phyloP scores from a whole-genome alignment of 2,888 invertebrate species.

The Mechanitis messenoides region DNA sequence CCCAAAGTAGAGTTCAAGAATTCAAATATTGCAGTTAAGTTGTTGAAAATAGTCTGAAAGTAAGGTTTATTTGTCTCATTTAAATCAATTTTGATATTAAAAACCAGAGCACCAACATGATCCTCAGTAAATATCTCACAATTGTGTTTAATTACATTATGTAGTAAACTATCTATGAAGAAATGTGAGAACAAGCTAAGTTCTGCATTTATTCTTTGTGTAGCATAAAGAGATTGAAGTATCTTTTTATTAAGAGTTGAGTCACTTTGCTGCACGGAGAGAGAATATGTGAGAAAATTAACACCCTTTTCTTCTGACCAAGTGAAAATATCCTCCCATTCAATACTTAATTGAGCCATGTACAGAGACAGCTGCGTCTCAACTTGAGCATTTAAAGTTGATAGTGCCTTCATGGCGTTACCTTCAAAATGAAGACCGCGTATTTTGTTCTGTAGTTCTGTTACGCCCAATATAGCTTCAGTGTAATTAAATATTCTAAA shows the following conservation, averaged over 20 bases:
- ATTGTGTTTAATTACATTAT: constrained; percentile 60
- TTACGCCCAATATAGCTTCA: constrained; percentile 53
- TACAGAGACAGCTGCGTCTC: constrained; percentile 63
- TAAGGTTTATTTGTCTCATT: constrained; percentile 54
- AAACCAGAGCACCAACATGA: constrained; percentile 59
- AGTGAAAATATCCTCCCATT: constrained; percentile 66
- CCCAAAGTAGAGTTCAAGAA: constrained; percentile 66
- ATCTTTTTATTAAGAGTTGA: constrained; percentile 55
- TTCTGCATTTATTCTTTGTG: constrained; percentile 62
- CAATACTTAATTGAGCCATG: constrained; percentile 58
- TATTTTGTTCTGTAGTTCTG: constrained; percentile 45
- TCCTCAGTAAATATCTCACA: constrained; percentile 69
- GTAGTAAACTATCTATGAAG: constrained; percentile 58
- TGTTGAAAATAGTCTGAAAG: constrained; percentile 64
- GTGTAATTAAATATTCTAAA: constrained; percentile 55
- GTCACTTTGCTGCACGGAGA: constrained; percentile 65
- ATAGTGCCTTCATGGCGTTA: constrained; percentile 48
- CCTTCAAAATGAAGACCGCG: constrained; percentile 51
- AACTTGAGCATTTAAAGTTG: constrained; percentile 50
- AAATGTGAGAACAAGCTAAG: constrained; percentile 64
- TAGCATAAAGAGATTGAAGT: constrained; percentile 57
- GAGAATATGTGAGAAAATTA: constrained; percentile 52
- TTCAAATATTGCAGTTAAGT: constrained; percentile 67
- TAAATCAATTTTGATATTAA: constrained; percentile 61
- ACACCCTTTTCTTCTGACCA: constrained; percentile 62